These are phyloP conservation scores for Eidolon dupreanum DNA, from an alignment of 2,797 vertebrate genomes.

Conservation along the genomic window DNA sequence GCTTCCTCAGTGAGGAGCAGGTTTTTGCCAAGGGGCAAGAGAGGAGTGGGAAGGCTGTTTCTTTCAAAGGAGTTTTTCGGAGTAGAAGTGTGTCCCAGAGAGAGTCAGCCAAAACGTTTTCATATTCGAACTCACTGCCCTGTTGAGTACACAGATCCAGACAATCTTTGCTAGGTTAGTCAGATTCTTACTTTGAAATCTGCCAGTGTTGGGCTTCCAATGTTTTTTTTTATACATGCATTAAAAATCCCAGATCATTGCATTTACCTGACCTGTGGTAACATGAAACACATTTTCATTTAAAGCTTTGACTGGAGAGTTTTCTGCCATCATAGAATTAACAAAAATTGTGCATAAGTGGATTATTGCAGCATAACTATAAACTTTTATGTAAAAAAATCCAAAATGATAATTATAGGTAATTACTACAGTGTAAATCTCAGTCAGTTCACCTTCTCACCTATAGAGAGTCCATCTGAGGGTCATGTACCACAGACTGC, in stretches of 20 bases:
- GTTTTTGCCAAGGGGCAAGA: background rate
- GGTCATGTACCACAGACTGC: background rate
- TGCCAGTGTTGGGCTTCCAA: background rate
- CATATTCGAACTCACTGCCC: background rate
- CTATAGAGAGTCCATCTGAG: constrained; percentile 55
- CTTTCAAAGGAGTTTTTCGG: background rate
- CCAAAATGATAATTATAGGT: constrained; percentile 63
- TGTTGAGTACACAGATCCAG: background rate
- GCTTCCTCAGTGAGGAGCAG: background rate
- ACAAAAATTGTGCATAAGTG: constrained; percentile 49
- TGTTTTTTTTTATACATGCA: background rate
- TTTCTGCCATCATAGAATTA: constrained; percentile 53
- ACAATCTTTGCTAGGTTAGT: background rate
- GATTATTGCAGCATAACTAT: constrained; percentile 73
- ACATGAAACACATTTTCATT: constrained; percentile 35
- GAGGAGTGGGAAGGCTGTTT: background rate
- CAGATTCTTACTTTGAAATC: background rate
- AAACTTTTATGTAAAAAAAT: constrained; percentile 76
- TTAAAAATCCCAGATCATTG: background rate
- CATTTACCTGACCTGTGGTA: constrained; percentile 5
- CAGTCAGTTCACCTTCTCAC: constrained; percentile 43
- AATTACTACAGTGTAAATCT: constrained; percentile 53
- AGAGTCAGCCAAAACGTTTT: background rate
- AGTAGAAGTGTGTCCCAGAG: background rate
- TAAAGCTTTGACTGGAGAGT: constrained; percentile 34